These are phyloP conservation scores for Alectura lathami DNA, from an alignment of 2,113 vertebrate species.

Conservation along the genomic window DNA sequence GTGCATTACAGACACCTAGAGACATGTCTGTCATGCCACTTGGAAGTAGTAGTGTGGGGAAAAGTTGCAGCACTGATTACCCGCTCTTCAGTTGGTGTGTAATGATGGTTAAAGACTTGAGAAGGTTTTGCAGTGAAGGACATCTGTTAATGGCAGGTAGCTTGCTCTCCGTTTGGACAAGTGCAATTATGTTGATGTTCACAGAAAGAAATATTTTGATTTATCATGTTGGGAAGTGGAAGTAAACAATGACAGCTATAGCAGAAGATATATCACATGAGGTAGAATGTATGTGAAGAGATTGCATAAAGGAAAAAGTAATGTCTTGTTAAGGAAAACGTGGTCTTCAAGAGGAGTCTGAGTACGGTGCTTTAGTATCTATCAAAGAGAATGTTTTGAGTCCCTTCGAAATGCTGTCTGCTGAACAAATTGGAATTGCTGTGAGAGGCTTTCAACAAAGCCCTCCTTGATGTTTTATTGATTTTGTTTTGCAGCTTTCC, in stretches of 20 bases:
- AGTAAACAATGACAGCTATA: not conserved
- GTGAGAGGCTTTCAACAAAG: not conserved
- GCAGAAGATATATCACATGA: not conserved
- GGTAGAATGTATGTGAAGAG: not conserved
- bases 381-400: not conserved
- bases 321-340: not conserved
- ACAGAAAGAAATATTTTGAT: not conserved
- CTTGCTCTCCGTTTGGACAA: not conserved
- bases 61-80: not conserved
- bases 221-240: not conserved
- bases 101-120: not conserved
- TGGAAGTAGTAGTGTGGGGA: not conserved
- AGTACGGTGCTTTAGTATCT: not conserved
- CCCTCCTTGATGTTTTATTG: not conserved
- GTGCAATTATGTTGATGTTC: not conserved
- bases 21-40: not conserved
- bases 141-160: not conserved
- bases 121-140: not conserved
- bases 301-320: not conserved
- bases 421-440: not conserved
- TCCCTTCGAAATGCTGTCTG: not conserved
- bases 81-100: not conserved
- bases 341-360: not conserved
- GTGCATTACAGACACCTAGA: not conserved
- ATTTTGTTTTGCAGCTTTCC: not conserved